Base-by-base conservation (phyloP, 2,113 vertebrate genomes). In the Vulpes lagopus region DNA sequence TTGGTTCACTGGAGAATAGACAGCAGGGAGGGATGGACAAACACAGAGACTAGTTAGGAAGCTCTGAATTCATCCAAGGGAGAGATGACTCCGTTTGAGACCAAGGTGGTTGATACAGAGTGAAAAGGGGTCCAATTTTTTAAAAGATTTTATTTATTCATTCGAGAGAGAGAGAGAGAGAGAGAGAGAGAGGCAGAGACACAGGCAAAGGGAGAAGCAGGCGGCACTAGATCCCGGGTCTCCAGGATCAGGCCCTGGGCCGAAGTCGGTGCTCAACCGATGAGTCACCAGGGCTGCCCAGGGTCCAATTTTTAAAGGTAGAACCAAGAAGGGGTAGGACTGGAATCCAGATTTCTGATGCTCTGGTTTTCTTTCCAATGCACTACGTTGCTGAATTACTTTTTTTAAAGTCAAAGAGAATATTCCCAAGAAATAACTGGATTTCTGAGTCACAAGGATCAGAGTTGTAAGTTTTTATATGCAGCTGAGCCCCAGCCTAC, bases 381-480 rank as follows among this genome's bases (percentile, higher is more conserved):
- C 0, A 0, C 15, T 35, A 38, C 51, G 30, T 59, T 88, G n/a
- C 78, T 59, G 30, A 32, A 83, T 74, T 51, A 38, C 27, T 38
- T 38, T 69, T 76, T 89, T 78, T 91, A n/a, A 74, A 87, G 59
- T 69, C 38, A 2, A 83, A 93, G 12, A 80, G 55, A 67, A 0
- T 5, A 7, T 89, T 96, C 81, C 90, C 94, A 94, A 69, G 64
- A 78, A 79, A 88, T 79, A n/a, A 91, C 64, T 76, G 69, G 20
- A 79, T 49, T 65, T 85, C 93, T 83, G 95, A 95, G 83, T 95
- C 57, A 25, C 15, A 20, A 96, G 25, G 32, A 3, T 80, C 0
- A 0, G 62, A 30, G 5, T 8, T 17, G 23, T 23, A 89, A n/a
- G 82, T 91, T 30, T 60, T 64, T 20, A 35, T 27, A 3, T 69